Evolutionary conservation across 2,888 invertebrate genomes (phyloP).

Genomic region (Diarsia dahlii): DNA sequence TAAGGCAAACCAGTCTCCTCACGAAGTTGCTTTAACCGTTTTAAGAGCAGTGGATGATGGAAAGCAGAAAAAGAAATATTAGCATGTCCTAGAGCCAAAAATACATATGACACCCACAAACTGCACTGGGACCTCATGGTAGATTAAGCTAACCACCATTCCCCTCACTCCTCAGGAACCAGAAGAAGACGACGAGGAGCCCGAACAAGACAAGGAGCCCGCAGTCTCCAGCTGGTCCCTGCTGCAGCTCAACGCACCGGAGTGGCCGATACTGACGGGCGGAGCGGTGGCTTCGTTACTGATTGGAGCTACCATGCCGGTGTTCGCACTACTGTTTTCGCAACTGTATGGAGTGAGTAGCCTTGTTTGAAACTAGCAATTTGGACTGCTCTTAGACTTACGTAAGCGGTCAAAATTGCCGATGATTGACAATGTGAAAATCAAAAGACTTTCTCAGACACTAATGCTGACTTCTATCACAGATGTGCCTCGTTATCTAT

Average conservation of each 20-base stretch:
- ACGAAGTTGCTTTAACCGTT: too few relatives aligned
- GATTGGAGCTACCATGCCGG: slow-evolving; percentile 92
- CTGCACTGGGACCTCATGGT: neutral
- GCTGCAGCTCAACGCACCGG: slow-evolving; percentile 91
- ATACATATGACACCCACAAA: too few relatives aligned
- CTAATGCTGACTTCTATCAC: neutral
- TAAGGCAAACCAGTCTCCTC: too few relatives aligned
- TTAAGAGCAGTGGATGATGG: too few relatives aligned
- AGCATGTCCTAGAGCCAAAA: too few relatives aligned
- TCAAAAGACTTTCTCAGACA: neutral
- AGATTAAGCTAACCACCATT: neutral
- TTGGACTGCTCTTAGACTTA: too few relatives aligned
- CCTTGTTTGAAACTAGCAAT: neutral
- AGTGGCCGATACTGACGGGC: slow-evolving; percentile 91
- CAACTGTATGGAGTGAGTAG: slow-evolving; percentile 91
- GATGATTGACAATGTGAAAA: neutral
- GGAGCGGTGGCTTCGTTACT: slow-evolving; percentile 91
- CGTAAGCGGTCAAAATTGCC: too few relatives aligned
- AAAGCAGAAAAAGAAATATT: too few relatives aligned
- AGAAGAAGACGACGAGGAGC: slow-evolving; percentile 57
- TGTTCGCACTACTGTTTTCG: slow-evolving; percentile 93
- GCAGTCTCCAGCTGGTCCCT: slow-evolving; percentile 81
- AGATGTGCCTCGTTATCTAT: too few relatives aligned
- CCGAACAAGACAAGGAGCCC: slow-evolving; percentile 57
- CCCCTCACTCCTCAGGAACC: slow-evolving; percentile 41